Evolutionary conservation across 2,888 invertebrate genomes (phyloP).

Genomic region (Caenorhabditis parvicauda): DNA sequence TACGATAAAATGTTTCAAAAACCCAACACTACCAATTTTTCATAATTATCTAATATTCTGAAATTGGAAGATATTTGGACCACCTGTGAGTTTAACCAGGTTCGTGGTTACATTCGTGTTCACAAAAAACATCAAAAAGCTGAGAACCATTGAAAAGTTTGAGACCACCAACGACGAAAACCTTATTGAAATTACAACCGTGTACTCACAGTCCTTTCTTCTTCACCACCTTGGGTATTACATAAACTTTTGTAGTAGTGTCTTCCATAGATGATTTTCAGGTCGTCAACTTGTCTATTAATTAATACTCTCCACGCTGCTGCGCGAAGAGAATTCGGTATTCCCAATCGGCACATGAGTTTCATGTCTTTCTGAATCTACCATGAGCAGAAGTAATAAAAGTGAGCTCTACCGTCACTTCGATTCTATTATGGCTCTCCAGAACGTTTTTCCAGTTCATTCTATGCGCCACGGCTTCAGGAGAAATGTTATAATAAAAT

Average conservation of each 20-base stretch:
- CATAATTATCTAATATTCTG: too few relatives aligned
- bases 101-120: too few relatives aligned
- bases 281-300: constrained; percentile 62
- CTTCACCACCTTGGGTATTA: constrained; percentile 61
- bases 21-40: too few relatives aligned
- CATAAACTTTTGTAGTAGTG: constrained; percentile 66
- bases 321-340: constrained; percentile 65
- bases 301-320: constrained; percentile 66
- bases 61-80: too few relatives aligned
- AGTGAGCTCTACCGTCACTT: constrained; percentile 18
- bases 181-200: too few relatives aligned
- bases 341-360: constrained; percentile 65
- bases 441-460: constrained; percentile 64
- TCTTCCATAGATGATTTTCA: constrained; percentile 65
- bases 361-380: constrained; percentile 64
- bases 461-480: constrained; percentile 63
- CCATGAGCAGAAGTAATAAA: neutral
- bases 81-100: too few relatives aligned
- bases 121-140: too few relatives aligned
- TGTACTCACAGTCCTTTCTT: constrained; percentile 66
- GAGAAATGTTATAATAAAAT: constrained; percentile 42
- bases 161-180: too few relatives aligned
- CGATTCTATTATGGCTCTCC: constrained; percentile 45
- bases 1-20: too few relatives aligned
- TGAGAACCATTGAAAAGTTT: too few relatives aligned